Evolutionary conservation across 53 echinoderm and acorn worm genomes (phyloP).

Genomic region (Echinarachnius parma): DNA sequence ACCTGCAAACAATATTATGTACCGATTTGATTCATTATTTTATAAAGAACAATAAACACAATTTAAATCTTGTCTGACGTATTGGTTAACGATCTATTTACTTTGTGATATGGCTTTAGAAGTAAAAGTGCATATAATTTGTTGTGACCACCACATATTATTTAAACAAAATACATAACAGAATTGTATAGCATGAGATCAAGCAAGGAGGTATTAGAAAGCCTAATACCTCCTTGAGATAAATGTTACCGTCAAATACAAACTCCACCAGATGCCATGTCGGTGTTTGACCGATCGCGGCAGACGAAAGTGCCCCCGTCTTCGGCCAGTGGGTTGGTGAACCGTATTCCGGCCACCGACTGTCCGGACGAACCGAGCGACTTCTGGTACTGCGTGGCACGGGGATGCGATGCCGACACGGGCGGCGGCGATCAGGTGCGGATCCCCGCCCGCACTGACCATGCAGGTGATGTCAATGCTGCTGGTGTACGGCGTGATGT

Average conservation of each 20-base stretch:
- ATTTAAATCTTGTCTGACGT: no score
- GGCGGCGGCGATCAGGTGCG: constrained; percentile 13
- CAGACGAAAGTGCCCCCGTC: constrained; percentile 30
- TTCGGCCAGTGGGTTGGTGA: background rate
- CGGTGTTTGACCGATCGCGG: background rate
- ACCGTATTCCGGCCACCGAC: background rate
- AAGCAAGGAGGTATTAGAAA: no score
- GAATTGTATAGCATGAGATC: no score
- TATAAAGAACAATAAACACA: no score
- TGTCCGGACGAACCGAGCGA: background rate
- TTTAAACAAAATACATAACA: no score
- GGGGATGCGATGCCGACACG: background rate
- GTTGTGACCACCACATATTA: no score
- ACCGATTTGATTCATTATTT: no score
- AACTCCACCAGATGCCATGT: constrained; percentile 6
- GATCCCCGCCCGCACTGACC: constrained; percentile 1
- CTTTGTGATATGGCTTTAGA: no score
- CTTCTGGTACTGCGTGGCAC: background rate
- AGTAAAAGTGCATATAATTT: no score
- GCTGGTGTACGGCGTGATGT: constrained; percentile 18
- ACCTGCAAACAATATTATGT: no score
- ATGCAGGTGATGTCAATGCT: constrained; percentile 17
- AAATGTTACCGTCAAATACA: constrained; percentile 22
- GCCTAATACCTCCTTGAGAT: no score
- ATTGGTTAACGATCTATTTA: no score